A percentile compares a stretch with the other conserved stretches of the same genome.
These are phyloP conservation scores for Penaeus japonicus DNA, from an alignment of 1,140 invertebrate species.

Conservation along the genomic window DNA sequence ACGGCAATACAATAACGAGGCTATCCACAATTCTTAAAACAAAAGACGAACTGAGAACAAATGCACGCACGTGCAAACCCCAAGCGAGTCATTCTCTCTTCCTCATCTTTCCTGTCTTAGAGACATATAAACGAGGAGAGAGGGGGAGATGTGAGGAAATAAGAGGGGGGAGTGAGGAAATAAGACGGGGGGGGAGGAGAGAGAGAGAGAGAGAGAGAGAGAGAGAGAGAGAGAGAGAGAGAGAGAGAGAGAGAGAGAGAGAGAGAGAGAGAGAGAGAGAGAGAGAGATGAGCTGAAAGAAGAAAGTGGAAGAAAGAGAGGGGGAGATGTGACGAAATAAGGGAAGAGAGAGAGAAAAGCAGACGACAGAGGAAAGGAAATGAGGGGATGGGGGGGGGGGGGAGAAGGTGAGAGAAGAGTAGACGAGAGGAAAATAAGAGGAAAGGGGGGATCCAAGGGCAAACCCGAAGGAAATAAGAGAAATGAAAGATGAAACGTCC, in stretches of 20 bases:
- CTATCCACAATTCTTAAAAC: too few species aligned
- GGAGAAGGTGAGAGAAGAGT: background rate
- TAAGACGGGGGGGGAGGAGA: background rate
- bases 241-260: constrained; percentile 18
- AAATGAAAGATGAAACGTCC: background rate
- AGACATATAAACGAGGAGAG: background rate
- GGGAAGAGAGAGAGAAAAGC: background rate
- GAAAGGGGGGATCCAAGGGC: background rate
- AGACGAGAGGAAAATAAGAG: background rate
- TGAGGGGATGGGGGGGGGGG: background rate
- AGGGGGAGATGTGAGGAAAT: background rate
- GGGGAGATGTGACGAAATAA: background rate
- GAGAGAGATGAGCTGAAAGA: background rate
- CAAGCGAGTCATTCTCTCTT: too few species aligned
- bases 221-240: background rate
- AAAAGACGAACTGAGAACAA: too few species aligned
- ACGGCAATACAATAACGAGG: too few species aligned
- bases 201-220: background rate
- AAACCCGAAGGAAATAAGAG: background rate
- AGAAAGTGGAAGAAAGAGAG: background rate
- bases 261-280: background rate
- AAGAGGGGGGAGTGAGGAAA: background rate
- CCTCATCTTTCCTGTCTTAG: too few species aligned
- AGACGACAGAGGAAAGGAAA: background rate
- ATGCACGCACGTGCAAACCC: too few species aligned